Evolutionary conservation across 2,797 vertebrate genomes (phyloP), one percentile per base, ranked within the genome.

Genomic region (Pseudotriccus pelzelni): DNA sequence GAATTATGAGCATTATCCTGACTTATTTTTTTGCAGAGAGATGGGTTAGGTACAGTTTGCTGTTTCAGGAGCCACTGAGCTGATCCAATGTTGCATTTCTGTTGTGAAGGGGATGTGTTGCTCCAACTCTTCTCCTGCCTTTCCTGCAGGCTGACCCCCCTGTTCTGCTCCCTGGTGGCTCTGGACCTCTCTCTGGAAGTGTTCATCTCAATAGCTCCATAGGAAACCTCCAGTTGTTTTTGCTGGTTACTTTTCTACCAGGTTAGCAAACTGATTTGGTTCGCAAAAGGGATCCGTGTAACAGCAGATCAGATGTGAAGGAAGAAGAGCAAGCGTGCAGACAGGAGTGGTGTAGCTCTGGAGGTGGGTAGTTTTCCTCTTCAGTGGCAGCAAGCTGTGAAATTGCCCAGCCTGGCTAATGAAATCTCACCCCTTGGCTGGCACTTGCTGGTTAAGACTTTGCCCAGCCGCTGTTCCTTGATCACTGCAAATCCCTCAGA

Each of bases 381-480:
- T 44, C 6, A 32, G 39, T 18, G 19, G 6, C 2, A 59, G 50
- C 24, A 76, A 27, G 30, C 20, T 37, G 7, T 55, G 69, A 44
- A 56, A 21, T 28, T 66, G 3, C 30, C 23, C 0, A 0, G 47
- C 8, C 25, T n/a, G 47, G 24, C 12, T 49, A 11, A 17, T 4
- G 34, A 60, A 60, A 56, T 34, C 46, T 63, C 30, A 25, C 12
- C 13, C 21, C 16, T 75, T 36, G 37, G n/a, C 32, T 84, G 23
- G 20, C 32, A 39, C 12, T 69, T 56, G 49, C 22, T 23, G 23
- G 18, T 14, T 47, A 28, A 28, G 27, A 3, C 13, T 84, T 88
- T 20, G 21, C 10, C 46, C 41, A 69, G 8, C 10, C 22, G 7
- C 37, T 30, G 16, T 10, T 68, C 36, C 10, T 27, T 43, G 21